phyloP scores from a whole-genome alignment of 2,113 vertebrate species.

The Phodopus roborovskii region DNA sequence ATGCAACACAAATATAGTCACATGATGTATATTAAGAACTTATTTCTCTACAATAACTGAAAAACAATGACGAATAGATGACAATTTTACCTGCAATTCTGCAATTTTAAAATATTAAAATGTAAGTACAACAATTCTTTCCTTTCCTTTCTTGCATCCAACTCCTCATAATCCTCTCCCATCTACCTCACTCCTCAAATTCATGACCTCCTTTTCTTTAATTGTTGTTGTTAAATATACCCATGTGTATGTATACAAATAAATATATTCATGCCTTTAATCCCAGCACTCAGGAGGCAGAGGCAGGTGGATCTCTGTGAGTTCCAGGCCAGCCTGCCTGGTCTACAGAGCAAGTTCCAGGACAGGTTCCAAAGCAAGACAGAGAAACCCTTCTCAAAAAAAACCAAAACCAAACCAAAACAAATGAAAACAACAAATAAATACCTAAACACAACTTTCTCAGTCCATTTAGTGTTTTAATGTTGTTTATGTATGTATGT shows the following conservation, averaged over 20 bases:
- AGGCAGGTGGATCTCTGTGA: too few relatives aligned
- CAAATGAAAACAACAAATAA: too few relatives aligned
- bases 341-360: too few relatives aligned
- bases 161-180: not conserved
- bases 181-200: not conserved
- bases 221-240: not conserved
- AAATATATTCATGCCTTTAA: not conserved
- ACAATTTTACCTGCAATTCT: not conserved
- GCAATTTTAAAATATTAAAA: not conserved
- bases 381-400: too few relatives aligned
- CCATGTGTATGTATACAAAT: not conserved
- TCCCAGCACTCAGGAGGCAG: too few relatives aligned
- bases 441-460: not conserved
- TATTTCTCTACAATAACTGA: not conserved
- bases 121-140: not conserved
- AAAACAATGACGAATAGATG: not conserved
- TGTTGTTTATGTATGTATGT: too few relatives aligned
- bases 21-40: not conserved
- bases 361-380: too few relatives aligned
- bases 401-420: too few relatives aligned
- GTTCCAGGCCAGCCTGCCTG: too few relatives aligned
- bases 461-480: not conserved
- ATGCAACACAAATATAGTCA: not conserved
- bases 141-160: not conserved
- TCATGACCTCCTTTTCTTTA: not conserved